Evolutionary conservation across 2,888 invertebrate genomes (phyloP), one percentile per base, ranked within the genome.

Genomic region (Trissoscelio sp.): DNA sequence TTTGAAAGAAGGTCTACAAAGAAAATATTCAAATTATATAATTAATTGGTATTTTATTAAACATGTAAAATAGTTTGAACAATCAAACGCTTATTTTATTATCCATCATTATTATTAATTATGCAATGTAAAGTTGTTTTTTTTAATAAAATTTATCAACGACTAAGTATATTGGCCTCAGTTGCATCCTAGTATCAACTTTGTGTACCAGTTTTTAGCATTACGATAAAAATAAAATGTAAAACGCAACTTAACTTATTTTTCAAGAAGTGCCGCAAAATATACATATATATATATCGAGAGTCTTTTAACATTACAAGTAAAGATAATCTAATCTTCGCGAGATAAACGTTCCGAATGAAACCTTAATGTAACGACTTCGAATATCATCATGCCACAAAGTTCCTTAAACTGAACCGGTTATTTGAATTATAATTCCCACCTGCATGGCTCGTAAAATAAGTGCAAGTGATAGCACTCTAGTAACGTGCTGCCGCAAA

Each of bases 401-500:
- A 70, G 58, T 70, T 70, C 39, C 20, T 72, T 72, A 72, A 72
- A 72, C 34, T n/a, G 24, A 70, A 70, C 58, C 60, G 48, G 51
- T 72, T 72, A 60, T 42, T 28, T 51, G 28, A 72, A 60, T 72
- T 58, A 58, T 37, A 58, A 58, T 58, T 60, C 16, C 7, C 57
- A 69, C 34, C 20, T 44, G 69, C 39, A 46, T 34, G 46, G 57
- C 16, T 53, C 37, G 24, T 31, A 24, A 66, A 39, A 39, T 31
- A 51, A 39, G 18, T 31, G 14, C 55, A 53, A 69, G 24, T 57
- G 44, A 57, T 69, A 31, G 9, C 42, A 16, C 28, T 69, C 39
- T 39, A 66, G 18, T 66, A 53, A 14, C 48, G 53, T 42, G n/a
- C 37, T 24, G 11, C 9, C 42, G 5, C 39, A 42, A 22, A 51